Conservation (phyloP, 2,113 vertebrate genomes). For the Coptodon rendalli region DNA sequence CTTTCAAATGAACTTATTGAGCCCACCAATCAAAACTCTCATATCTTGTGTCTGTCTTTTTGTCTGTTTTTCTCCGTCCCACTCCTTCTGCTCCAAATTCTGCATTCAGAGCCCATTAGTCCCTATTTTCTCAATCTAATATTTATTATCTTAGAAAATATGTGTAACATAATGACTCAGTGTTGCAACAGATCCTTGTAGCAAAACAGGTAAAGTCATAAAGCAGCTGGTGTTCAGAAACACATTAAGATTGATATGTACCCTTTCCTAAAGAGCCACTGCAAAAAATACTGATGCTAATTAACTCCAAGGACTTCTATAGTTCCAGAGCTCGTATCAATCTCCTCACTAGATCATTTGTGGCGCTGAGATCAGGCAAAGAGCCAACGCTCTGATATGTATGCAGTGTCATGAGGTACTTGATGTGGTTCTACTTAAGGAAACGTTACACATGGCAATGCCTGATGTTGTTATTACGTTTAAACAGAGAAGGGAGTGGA, state of each 20-base stretch:
- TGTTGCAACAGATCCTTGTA: background rate
- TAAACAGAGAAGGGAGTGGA: background rate
- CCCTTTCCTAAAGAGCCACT: background rate
- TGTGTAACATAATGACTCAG: background rate
- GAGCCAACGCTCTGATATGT: background rate
- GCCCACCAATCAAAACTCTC: background rate
- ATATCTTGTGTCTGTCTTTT: background rate
- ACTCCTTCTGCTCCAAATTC: background rate
- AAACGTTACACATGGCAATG: background rate
- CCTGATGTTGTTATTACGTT: background rate
- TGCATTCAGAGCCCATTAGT: background rate
- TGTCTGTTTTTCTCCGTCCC: background rate
- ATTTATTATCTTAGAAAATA: background rate
- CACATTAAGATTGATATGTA: background rate
- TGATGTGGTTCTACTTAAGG: background rate
- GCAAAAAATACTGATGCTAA: background rate
- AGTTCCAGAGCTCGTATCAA: background rate
- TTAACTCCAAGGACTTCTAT: background rate
- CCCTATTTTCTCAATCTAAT: background rate
- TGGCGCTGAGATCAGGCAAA: background rate
- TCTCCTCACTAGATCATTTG: background rate
- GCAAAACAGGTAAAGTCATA: background rate
- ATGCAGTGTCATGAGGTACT: background rate
- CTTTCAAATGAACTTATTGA: constrained; percentile 32
- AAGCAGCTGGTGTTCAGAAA: background rate